phyloP scores from a whole-genome alignment of 1,140 invertebrate species.

The Neodiprion virginianus region DNA sequence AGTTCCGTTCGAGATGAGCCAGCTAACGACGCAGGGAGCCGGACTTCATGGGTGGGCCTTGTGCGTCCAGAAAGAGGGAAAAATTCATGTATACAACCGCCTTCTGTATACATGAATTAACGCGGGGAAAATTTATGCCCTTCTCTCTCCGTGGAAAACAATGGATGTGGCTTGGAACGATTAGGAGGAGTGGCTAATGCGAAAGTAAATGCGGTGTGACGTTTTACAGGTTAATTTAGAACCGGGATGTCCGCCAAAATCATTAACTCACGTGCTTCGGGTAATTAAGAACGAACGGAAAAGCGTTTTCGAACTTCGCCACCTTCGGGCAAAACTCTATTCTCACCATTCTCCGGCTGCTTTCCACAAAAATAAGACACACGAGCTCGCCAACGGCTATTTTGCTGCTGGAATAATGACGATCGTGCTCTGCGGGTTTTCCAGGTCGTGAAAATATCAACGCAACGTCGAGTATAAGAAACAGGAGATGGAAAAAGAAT shows the following conservation, averaged over 20 bases:
- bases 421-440: no score
- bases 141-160: background rate
- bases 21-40: background rate
- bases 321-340: background rate
- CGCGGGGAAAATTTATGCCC: constrained; percentile 6
- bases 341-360: no score
- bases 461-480: no score
- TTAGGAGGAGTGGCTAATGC: constrained; percentile 1
- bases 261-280: background rate
- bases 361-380: background rate
- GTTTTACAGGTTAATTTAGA: constrained; percentile 16
- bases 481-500: no score
- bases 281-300: constrained; percentile 10
- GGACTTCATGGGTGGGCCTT: constrained; percentile 8
- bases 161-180: background rate
- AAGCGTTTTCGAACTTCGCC: background rate
- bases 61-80: background rate
- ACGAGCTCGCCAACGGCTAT: background rate
- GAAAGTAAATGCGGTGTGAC: constrained; percentile 16
- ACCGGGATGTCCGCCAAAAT: constrained; percentile 5
- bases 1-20: background rate
- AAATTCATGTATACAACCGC: no score
- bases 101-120: constrained; percentile 1
- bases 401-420: no score
- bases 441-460: no score